Evolutionary conservation across 53 echinoderm and acorn worm genomes (phyloP).

Genomic region (Arbacia lixula): DNA sequence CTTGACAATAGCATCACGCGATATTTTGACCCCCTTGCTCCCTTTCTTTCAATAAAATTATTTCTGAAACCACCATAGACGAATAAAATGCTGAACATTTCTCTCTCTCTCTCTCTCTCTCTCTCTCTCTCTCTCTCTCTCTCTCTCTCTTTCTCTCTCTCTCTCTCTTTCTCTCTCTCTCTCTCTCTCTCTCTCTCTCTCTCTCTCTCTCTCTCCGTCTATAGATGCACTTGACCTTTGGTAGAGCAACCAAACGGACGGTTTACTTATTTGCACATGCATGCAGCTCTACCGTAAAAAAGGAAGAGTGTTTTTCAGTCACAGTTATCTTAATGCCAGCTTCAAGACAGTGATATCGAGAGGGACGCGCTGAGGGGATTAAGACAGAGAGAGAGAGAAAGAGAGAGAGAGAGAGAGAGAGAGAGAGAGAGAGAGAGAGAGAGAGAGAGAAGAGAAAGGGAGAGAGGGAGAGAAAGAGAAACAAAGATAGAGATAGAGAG

Average conservation of each 20-base stretch:
- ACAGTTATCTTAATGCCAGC: too few species aligned
- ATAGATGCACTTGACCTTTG: too few species aligned
- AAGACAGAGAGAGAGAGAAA: background rate
- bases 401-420: background rate
- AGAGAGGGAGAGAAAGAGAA: background rate
- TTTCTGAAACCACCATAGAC: background rate
- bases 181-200: background rate
- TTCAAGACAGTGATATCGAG: too few species aligned
- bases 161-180: background rate
- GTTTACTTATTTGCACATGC: too few species aligned
- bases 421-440: background rate
- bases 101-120: background rate
- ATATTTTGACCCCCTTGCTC: background rate
- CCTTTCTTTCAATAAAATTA: too few species aligned
- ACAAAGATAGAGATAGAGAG: background rate
- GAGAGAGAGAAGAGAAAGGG: background rate
- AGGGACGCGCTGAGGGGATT: too few species aligned
- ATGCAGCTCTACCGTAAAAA: too few species aligned
- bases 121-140: background rate
- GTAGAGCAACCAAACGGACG: too few species aligned
- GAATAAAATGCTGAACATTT: background rate
- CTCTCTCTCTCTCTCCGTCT: background rate
- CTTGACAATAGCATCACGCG: background rate
- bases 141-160: background rate
- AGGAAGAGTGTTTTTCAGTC: too few species aligned